Percentiles rank a stretch among this genome's conserved stretches.
Evolutionary conservation across 1,140 invertebrate genomes (phyloP).

Genomic region (Drosophila burlai): DNA sequence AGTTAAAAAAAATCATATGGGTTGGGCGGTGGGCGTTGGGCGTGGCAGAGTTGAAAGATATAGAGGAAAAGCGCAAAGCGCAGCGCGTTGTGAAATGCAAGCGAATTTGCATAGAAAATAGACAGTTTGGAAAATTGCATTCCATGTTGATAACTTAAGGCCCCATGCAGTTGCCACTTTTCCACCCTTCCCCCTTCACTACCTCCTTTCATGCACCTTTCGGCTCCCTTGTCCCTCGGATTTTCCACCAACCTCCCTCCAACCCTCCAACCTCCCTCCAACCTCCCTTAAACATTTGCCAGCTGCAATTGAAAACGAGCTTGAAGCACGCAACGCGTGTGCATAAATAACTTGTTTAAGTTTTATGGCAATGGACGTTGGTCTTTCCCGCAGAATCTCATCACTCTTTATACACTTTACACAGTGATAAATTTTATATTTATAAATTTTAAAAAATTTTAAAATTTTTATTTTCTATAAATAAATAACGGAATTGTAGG

Average conservation of each 20-base stretch:
- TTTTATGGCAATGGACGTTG: conserved; percentile 73
- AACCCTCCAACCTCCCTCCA: no score
- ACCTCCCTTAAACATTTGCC: conserved; percentile 38
- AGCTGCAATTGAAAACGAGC: conserved; percentile 72
- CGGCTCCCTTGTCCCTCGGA: not conserved
- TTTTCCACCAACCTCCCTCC: not conserved
- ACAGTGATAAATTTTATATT: not conserved
- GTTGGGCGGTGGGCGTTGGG: conserved; percentile 2
- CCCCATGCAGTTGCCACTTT: conserved; percentile 51
- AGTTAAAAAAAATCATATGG: not conserved
- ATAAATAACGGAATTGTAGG: not conserved
- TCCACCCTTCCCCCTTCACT: not conserved
- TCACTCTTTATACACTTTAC: conserved; percentile 2
- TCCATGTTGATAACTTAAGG: conserved; percentile 82
- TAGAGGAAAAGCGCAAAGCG: conserved; percentile 26
- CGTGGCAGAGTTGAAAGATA: conserved; percentile 14
- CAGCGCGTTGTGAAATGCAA: conserved; percentile 67
- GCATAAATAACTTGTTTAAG: conserved; percentile 82
- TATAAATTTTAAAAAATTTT: not conserved
- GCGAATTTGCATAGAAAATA: conserved; percentile 82
- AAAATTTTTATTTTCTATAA: not conserved
- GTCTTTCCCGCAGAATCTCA: conserved; percentile 25
- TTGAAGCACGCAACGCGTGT: conserved; percentile 71
- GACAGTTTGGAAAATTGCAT: conserved; percentile 82
- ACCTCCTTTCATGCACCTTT: conserved; percentile 27